Evolutionary conservation across 1,140 invertebrate species (phyloP).

Genomic region (Danaus plexippus): DNA sequence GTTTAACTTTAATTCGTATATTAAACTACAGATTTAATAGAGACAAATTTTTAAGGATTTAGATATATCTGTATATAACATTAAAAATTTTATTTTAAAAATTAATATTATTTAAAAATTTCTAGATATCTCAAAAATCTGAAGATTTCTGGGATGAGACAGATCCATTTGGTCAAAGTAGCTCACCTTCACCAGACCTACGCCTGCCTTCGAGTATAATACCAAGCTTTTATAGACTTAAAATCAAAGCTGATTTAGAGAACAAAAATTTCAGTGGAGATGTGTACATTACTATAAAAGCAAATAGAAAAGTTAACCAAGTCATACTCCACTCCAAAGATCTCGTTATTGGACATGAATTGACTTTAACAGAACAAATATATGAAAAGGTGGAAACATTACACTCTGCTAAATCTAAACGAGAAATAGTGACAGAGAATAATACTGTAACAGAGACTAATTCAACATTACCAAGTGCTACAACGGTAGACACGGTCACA

Average conservation of each 20-base stretch:
- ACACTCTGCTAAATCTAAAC: conserved; percentile 28
- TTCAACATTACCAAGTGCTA: neutral
- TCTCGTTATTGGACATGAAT: conserved; percentile 68
- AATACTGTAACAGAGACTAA: conserved; percentile 11
- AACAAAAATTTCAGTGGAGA: conserved; percentile 76
- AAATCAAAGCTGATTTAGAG: conserved; percentile 74
- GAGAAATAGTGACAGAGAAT: conserved; percentile 21
- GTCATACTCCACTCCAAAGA: conserved; percentile 79
- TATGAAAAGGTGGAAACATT: conserved; percentile 52
- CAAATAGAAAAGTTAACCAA: conserved; percentile 50
- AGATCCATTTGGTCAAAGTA: conserved; percentile 43
- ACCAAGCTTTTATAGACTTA: conserved; percentile 80
- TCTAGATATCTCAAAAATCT: conserved; percentile 45
- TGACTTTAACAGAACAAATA: conserved; percentile 60
- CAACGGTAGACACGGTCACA: conserved; percentile 6
- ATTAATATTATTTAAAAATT: too few relatives aligned
- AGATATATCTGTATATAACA: conserved; percentile 26
- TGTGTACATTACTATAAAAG: conserved; percentile 72
- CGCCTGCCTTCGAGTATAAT: conserved; percentile 75
- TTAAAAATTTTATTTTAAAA: conserved; percentile 24
- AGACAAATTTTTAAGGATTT: neutral
- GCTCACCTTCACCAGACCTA: conserved; percentile 39
- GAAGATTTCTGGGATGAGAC: conserved; percentile 51
- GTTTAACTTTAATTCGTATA: too few relatives aligned
- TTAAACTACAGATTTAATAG: too few relatives aligned